Conservation (phyloP, 1,140 invertebrate species). For the Stenopsyche tienmushanensis region DNA sequence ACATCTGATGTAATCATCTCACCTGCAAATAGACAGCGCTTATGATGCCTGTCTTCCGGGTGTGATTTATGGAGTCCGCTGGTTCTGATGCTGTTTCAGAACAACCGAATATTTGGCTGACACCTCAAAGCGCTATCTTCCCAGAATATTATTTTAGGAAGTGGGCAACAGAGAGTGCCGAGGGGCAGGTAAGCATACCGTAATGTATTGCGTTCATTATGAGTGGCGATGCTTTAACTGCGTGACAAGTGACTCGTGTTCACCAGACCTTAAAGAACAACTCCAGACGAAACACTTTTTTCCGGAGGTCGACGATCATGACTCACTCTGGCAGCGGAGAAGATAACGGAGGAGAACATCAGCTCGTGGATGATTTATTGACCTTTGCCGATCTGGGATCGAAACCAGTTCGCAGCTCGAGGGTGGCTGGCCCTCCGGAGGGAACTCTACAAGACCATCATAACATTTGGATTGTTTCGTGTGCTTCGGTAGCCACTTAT, state of each 20-base stretch:
- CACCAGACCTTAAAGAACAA: no score
- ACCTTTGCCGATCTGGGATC: background rate
- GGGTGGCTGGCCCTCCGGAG: no score
- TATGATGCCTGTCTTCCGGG: background rate
- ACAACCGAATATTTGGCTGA: slow-evolving; percentile 37
- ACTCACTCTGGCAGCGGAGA: background rate
- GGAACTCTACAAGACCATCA: no score
- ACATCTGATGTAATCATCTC: no score
- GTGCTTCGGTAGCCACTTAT: background rate
- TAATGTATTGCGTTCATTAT: slow-evolving; percentile 18
- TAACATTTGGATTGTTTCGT: no score
- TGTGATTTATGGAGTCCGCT: background rate
- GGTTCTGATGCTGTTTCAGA: slow-evolving; percentile 4
- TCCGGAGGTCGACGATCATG: background rate
- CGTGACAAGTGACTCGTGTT: slow-evolving; percentile 5
- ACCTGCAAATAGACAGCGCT: background rate
- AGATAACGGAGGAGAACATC: no score
- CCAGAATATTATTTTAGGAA: slow-evolving; percentile 38
- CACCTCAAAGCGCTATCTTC: slow-evolving; percentile 37
- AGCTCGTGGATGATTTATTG: slow-evolving; percentile 21
- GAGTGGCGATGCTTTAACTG: slow-evolving; percentile 15
- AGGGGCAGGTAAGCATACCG: slow-evolving; percentile 26
- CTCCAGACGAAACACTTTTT: background rate
- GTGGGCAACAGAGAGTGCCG: slow-evolving; percentile 8
- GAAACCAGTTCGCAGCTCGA: background rate